Percentiles rank a stretch among this genome's conserved stretches.
Conservation (phyloP, 2,113 vertebrate genomes). For the Myrmecobius fasciatus region DNA sequence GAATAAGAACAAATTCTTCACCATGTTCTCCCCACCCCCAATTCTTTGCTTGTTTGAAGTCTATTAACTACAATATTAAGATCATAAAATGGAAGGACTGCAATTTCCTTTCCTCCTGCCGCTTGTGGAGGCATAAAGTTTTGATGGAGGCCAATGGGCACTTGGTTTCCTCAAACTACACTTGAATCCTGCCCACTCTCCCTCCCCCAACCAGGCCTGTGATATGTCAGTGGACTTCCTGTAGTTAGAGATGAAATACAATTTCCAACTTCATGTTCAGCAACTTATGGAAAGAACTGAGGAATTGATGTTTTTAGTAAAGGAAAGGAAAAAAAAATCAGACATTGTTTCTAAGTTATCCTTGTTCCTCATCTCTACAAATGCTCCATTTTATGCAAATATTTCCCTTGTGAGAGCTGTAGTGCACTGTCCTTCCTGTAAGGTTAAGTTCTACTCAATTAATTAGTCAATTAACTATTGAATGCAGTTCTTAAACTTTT, state of each 20-base stretch:
- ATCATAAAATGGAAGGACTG: constrained; percentile 62
- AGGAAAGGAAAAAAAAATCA: constrained; percentile 32
- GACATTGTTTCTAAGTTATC: constrained; percentile 44
- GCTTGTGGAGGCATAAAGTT: constrained; percentile 51
- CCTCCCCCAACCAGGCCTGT: constrained; percentile 22
- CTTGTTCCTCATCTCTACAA: constrained; percentile 16
- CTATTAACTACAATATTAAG: constrained; percentile 55
- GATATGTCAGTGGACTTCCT: constrained; percentile 26
- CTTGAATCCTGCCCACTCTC: neutral
- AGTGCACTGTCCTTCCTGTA: neutral
- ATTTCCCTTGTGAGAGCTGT: neutral
- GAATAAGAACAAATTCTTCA: constrained; percentile 63
- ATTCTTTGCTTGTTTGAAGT: constrained; percentile 53
- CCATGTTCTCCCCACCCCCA: constrained; percentile 32
- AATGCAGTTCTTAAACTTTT: neutral
- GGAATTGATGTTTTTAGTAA: constrained; percentile 5
- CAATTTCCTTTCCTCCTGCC: constrained; percentile 61
- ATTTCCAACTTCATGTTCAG: constrained; percentile 41
- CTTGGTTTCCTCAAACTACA: neutral
- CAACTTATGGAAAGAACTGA: constrained; percentile 29
- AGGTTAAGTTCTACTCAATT: neutral
- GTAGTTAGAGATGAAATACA: constrained; percentile 45
- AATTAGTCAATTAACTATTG: neutral
- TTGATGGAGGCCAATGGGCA: constrained; percentile 43
- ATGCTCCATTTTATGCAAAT: neutral